Evolutionary conservation across 2,113 vertebrate genomes (phyloP).

Genomic region (Procavia capensis): DNA sequence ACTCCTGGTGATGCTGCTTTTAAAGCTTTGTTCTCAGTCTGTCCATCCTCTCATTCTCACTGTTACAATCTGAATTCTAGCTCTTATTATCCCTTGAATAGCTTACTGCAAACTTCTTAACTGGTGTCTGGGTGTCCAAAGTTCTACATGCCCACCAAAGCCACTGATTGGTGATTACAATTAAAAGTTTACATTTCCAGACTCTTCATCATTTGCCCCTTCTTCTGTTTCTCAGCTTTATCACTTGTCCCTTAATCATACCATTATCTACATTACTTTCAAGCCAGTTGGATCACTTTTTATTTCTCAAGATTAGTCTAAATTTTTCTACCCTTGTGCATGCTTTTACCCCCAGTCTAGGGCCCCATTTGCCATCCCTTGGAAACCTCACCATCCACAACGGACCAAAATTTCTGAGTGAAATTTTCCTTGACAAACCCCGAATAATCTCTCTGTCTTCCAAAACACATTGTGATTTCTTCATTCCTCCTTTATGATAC

Average conservation of each 20-base stretch:
- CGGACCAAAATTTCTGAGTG: neutral
- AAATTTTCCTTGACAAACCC: neutral
- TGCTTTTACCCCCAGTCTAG: neutral
- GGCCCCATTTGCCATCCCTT: neutral
- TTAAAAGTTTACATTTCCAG: neutral
- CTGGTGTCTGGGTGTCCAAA: neutral
- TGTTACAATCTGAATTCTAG: neutral
- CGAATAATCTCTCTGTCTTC: neutral
- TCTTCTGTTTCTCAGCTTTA: neutral
- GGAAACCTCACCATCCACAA: neutral
- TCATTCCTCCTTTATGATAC: neutral
- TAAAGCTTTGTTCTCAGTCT: neutral
- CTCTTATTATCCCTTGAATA: neutral
- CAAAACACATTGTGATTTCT: neutral
- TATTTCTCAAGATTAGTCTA: neutral
- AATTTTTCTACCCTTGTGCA: neutral
- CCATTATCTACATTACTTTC: neutral
- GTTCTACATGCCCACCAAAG: neutral
- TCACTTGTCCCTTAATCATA: neutral
- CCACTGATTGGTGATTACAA: neutral
- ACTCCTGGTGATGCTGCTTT: neutral
- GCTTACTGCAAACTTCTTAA: neutral
- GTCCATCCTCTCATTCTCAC: neutral
- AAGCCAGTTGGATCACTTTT: neutral
- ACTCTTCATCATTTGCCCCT: neutral